These are phyloP conservation scores for Formicarius rufipectus DNA, from an alignment of 2,113 vertebrate genomes.

Conservation along the genomic window DNA sequence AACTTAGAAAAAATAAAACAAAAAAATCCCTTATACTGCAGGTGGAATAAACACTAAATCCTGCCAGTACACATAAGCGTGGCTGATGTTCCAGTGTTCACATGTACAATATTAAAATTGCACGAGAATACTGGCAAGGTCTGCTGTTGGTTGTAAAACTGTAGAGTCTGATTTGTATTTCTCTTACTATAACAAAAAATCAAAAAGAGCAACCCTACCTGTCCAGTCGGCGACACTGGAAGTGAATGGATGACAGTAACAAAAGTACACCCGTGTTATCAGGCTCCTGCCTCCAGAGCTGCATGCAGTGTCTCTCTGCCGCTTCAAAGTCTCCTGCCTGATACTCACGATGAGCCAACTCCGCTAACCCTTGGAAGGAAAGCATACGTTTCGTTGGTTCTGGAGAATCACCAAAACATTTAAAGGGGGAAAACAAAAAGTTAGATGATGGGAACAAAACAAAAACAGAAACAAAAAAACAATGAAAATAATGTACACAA, in stretches of 20 bases:
- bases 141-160: background rate
- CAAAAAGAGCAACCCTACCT: conserved; percentile 77
- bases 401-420: conserved; percentile 95
- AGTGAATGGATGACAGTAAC: conserved; percentile 98
- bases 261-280: conserved; percentile 98
- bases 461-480: conserved; percentile 46
- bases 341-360: conserved; percentile 99
- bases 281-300: conserved; percentile 98
- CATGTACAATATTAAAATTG: accelerated
- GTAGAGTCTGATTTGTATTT: background rate
- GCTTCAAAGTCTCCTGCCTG: conserved; percentile 99
- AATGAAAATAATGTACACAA: conserved; percentile 62
- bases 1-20: background rate
- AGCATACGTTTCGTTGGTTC: conserved; percentile 99
- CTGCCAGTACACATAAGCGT: background rate
- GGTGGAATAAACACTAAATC: background rate
- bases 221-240: conserved; percentile 98
- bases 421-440: conserved; percentile 89
- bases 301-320: conserved; percentile 99
- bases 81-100: background rate
- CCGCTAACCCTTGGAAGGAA: conserved; percentile 99
- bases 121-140: accelerated
- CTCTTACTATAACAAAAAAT: background rate
- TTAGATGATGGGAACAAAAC: conserved; percentile 91
- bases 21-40: background rate